Evolutionary conservation across 2,797 vertebrate genomes (phyloP).

Genomic region (Parauchenoglanis ngamensis): DNA sequence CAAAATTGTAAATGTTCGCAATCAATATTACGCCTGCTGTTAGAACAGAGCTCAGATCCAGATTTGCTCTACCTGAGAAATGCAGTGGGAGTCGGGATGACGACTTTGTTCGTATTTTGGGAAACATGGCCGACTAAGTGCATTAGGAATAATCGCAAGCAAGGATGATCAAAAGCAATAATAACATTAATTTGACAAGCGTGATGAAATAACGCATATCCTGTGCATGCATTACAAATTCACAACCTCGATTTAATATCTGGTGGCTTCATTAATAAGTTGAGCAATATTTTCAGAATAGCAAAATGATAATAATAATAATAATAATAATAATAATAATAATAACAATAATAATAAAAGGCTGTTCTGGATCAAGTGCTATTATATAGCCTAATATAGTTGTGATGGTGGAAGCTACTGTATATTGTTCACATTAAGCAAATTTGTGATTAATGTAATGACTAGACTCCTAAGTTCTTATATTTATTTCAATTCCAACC

Average conservation of each 20-base stretch:
- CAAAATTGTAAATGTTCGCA: constrained; percentile 29
- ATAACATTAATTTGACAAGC: neutral
- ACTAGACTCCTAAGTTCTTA: neutral
- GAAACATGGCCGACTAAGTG: neutral
- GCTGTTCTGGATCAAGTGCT: neutral
- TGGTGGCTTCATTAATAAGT: neutral
- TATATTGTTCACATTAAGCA: too few relatives aligned
- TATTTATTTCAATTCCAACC: neutral
- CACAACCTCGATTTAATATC: neutral
- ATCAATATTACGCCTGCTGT: constrained; percentile 10
- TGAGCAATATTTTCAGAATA: neutral
- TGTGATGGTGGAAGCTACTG: neutral
- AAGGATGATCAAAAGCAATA: neutral
- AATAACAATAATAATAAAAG: too few relatives aligned
- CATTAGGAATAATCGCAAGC: neutral
- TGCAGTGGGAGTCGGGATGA: neutral
- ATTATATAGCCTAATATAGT: neutral
- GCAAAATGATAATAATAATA: neutral
- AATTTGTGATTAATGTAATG: neutral
- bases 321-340: too few relatives aligned
- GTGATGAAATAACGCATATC: neutral
- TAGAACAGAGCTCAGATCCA: neutral
- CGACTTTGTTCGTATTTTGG: too few relatives aligned
- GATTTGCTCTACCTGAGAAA: neutral
- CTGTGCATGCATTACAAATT: neutral